A percentile compares a stretch with the other conserved stretches of the same genome.
Evolutionary conservation across 2,888 invertebrate species (phyloP).

Genomic region (Lithophane socia): DNA sequence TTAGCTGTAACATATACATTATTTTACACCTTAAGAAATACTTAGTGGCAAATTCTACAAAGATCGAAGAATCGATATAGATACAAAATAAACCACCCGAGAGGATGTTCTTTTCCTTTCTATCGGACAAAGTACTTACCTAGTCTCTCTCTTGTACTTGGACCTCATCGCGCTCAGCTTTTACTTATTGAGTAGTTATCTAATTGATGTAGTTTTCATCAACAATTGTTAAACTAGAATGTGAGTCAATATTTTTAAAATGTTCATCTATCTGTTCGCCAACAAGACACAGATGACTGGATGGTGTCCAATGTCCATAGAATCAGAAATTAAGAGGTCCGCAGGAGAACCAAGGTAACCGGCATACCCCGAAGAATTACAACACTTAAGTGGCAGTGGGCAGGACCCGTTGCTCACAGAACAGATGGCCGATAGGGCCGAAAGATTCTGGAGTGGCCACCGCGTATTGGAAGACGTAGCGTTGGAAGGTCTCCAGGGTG

Average conservation of each 20-base stretch:
- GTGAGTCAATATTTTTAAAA: not conserved
- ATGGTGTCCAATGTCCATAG: not conserved
- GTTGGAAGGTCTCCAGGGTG: too few species aligned
- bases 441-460: too few species aligned
- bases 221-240: not conserved
- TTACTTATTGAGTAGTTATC: not conserved
- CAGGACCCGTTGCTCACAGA: too few species aligned
- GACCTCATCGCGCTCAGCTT: not conserved
- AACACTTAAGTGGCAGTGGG: too few species aligned
- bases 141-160: not conserved
- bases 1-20: too few species aligned
- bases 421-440: too few species aligned
- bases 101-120: not conserved
- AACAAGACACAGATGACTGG: not conserved
- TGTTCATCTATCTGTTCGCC: not conserved
- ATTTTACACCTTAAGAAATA: too few species aligned
- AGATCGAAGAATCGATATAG: not conserved
- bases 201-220: not conserved
- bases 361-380: too few species aligned
- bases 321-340: too few species aligned
- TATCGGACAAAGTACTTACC: not conserved
- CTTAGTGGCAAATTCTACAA: not conserved
- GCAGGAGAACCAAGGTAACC: too few species aligned
- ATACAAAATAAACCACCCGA: not conserved
- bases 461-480: too few species aligned